Conservation (phyloP, 2,113 vertebrate species). For the Gulo gulo region DNA sequence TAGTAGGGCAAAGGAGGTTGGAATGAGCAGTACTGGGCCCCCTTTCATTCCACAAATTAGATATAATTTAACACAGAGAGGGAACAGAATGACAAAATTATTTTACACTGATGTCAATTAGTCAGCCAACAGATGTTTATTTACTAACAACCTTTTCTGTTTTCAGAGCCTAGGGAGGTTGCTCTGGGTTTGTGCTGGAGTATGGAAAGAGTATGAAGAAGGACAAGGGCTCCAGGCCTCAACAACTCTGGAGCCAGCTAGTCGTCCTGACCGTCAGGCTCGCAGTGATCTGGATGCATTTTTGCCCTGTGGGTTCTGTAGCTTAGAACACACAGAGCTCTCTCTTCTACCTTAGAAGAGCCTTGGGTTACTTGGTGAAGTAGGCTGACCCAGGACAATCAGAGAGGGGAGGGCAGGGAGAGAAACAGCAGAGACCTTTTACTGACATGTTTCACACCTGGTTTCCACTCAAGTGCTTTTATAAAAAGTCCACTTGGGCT, state of each 20-base stretch:
- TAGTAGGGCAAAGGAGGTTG: not conserved
- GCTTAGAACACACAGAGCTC: not conserved
- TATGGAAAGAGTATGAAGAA: conserved; percentile 20
- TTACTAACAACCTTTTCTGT: not conserved
- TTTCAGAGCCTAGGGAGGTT: not conserved
- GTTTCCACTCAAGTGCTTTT: not conserved
- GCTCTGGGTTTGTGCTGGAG: not conserved
- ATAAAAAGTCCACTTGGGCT: not conserved
- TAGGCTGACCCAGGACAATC: not conserved
- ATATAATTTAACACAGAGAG: not conserved
- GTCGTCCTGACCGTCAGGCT: not conserved
- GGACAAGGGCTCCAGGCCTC: not conserved
- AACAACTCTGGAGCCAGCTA: not conserved
- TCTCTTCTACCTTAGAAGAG: not conserved
- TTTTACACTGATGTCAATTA: not conserved
- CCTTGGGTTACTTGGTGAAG: not conserved
- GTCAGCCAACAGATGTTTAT: not conserved
- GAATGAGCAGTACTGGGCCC: not conserved
- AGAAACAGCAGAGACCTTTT: not conserved
- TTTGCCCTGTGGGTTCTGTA: not conserved
- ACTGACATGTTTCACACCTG: not conserved
- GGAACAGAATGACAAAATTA: not conserved
- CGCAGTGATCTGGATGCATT: not conserved
- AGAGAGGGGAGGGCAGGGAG: not conserved
- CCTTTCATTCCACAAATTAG: not conserved